Base-by-base conservation (phyloP, 2,113 vertebrate genomes). In the Colossoma macropomum region DNA sequence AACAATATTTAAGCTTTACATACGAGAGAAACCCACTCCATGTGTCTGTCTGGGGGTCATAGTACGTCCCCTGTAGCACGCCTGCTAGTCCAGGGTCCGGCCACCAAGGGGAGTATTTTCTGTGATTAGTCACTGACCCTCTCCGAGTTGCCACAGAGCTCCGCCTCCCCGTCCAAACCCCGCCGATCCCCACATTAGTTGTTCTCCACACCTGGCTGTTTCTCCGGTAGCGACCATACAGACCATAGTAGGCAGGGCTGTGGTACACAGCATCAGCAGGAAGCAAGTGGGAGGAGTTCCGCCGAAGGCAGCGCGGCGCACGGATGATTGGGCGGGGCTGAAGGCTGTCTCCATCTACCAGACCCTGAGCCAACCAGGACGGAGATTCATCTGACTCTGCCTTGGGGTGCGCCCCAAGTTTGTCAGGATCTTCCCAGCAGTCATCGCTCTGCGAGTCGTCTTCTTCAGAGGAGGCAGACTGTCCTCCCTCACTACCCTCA, bases 11-110 rank as follows among this genome's bases (percentile, higher is more conserved):
- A 83, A 81, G 75, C 81, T 52, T 87, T 79, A 97, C 97, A 94
- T 97, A 98, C 96, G 89, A 95, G 84, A 97, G 91, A 86, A 94
- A 93, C 91, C 93, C 88, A 63, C 92, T 97, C 96, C 95, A 97
- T 79, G 94, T 80, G 0, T 93, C 83, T 88, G 92, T 87, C 70
- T 88, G 89, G 52, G 92, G 92, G 54, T 91, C 87, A 48, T 92
- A 92, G 83, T 90, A 89, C 10, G 83, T 77, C 52, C 75, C 81
- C 73, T 87, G 84, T 30, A 77, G 65, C 34, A 90, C 30, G 38
- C 60, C 71, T 60, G 68, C 80, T 76, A 3, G 74, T 83, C 78
- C 0, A 48, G 52, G 80, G 11, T 70, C 66, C 41, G 85, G 79
- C 87, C 92, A 89, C 85, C 90, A 91, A 17, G 84, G n/a, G 21